Evolutionary conservation across 2,113 vertebrate species (phyloP).

Genomic region (Galemys pyrenaicus): DNA sequence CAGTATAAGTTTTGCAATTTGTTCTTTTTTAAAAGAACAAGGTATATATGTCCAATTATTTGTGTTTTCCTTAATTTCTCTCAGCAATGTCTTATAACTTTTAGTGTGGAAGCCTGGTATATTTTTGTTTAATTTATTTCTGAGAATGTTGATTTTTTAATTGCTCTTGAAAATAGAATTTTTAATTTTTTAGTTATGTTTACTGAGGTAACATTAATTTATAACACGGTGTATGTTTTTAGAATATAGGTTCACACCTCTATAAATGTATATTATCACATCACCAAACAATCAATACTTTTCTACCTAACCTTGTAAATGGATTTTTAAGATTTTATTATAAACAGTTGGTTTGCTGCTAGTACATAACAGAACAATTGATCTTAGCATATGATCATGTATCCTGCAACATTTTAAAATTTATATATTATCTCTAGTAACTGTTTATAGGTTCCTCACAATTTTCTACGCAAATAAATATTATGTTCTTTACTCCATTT

Average conservation of each 20-base stretch:
- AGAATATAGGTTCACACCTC: too few species aligned
- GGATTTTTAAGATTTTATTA: too few species aligned
- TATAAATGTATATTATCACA: too few species aligned
- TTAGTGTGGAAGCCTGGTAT: not conserved
- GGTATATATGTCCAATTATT: not conserved
- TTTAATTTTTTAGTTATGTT: not conserved
- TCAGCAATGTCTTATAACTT: not conserved
- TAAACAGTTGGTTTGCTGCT: too few species aligned
- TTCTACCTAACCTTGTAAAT: too few species aligned
- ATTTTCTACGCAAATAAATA: not conserved
- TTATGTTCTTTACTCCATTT: not conserved
- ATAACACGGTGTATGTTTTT: too few species aligned
- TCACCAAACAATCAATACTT: too few species aligned
- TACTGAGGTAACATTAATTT: too few species aligned
- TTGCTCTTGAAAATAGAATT: not conserved
- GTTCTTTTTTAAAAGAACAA: too few species aligned
- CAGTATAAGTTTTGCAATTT: not conserved
- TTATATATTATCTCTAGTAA: not conserved
- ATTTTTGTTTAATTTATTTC: slow-evolving; percentile 2
- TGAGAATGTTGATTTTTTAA: not conserved
- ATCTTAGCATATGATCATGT: not conserved
- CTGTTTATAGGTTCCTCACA: not conserved
- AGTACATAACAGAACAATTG: not conserved
- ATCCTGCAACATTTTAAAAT: not conserved
- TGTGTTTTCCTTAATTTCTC: not conserved